Evolutionary conservation across 2,797 vertebrate species (phyloP), one percentile per base, ranked within the genome.

Genomic region (Morelia viridis): DNA sequence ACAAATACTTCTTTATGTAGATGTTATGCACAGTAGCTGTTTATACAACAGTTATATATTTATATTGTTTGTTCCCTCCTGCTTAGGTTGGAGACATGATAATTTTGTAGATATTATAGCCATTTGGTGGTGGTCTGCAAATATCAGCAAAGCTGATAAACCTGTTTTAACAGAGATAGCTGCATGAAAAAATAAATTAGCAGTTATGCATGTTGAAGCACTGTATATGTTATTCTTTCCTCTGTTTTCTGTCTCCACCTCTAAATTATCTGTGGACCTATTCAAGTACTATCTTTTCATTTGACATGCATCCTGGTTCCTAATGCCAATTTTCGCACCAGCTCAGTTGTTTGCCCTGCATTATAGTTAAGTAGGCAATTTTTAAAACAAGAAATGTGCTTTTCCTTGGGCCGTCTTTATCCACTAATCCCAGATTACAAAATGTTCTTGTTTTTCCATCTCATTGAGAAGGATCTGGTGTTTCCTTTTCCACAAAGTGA

Each of bases 1-100:
- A 91, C 12, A 91, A 88, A n/a, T 50, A 93, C 50, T 53, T 56
- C 62, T 80, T 92, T 94, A 92, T 28, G 92, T 89, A 91, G 92
- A 93, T 90, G 3, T 41, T 2, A 1, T 83, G 1, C 76, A 80
- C 76, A 11, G 41, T 80, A 80, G 76, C 76, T 80, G 76, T 80
- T 92, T 94, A 94, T 91, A 94, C 91, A 89, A 57, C 22, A 95
- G 95, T 87, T 93, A 94, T 93, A 88, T 94, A 93, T 61, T 41
- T 46, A 80, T 83, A 26, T 87, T 35, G 57, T 15, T 10, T 87
- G 68, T 41, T 50, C 61, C 64, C 94, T 92, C 91, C 89, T 56
- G 9, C 91, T 86, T 4, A 91, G 91, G 64, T 46, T 53, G 56
- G 84, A 53, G 26, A 61, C 12, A 31, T 19, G 58, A 53, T 24